These are phyloP conservation scores for Ploceus nigricollis DNA, from an alignment of 2,113 vertebrate species.

Conservation along the genomic window DNA sequence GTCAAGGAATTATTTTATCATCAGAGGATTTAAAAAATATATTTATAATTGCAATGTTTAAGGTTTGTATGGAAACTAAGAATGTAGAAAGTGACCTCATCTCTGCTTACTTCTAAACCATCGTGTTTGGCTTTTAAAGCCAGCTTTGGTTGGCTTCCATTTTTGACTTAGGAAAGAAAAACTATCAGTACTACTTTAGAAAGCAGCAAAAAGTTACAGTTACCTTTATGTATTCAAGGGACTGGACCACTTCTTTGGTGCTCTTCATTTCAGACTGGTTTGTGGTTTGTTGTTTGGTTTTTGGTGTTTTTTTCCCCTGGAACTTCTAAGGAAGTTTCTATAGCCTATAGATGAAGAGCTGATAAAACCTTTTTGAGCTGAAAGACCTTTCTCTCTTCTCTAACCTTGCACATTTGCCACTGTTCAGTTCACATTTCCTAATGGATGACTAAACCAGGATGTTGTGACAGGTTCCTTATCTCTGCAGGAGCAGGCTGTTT, in stretches of 20 bases:
- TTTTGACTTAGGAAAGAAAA: neutral
- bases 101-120: neutral
- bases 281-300: neutral
- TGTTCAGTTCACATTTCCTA: neutral
- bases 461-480: neutral
- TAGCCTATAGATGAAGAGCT: neutral
- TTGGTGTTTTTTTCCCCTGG: neutral
- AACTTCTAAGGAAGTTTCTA: neutral
- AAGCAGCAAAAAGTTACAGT: neutral
- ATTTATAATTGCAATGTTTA: neutral
- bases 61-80: neutral
- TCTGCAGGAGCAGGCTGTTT: neutral
- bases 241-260: neutral
- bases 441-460: neutral
- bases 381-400: neutral
- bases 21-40: neutral
- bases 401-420: neutral
- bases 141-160: neutral
- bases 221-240: neutral
- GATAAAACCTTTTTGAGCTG: neutral
- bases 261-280: neutral
- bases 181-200: neutral
- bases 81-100: neutral
- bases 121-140: neutral
- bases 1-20: neutral